Percentiles rank a stretch among this genome's conserved stretches.
Evolutionary conservation across 2,888 invertebrate species (phyloP).

Genomic region (Megamerina dolium): DNA sequence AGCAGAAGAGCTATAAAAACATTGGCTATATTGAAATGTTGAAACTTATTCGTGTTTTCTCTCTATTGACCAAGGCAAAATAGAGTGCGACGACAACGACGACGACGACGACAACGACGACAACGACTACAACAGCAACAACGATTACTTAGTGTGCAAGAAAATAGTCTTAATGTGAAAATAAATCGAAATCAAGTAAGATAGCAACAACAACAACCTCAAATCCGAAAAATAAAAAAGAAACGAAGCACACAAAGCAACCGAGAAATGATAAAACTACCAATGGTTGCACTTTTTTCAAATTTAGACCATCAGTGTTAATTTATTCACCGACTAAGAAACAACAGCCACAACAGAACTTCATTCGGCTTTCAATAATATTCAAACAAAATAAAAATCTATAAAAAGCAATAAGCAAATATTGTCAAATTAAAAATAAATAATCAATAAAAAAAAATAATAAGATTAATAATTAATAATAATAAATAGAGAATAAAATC

Average conservation of each 20-base stretch:
- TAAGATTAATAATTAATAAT: too few relatives aligned
- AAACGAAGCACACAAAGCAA: background rate
- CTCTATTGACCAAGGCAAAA: slow-evolving; percentile 1
- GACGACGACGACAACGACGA: background rate
- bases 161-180: background rate
- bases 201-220: too few relatives aligned
- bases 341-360: slow-evolving; percentile 9
- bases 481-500: too few relatives aligned
- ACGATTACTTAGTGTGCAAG: too few relatives aligned
- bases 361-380: background rate
- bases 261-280: slow-evolving; percentile 8
- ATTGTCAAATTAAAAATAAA: too few relatives aligned
- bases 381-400: too few relatives aligned
- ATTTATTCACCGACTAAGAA: slow-evolving; percentile 47
- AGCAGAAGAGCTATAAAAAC: background rate
- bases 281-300: slow-evolving; percentile 27
- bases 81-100: background rate
- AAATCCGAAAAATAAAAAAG: too few relatives aligned
- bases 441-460: too few relatives aligned
- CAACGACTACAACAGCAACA: too few relatives aligned
- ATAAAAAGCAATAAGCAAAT: too few relatives aligned
- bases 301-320: slow-evolving; percentile 46
- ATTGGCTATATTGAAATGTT: background rate
- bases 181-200: slow-evolving; percentile 1
- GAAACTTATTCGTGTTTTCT: background rate